These are phyloP conservation scores for Cantharis rustica DNA, from an alignment of 2,888 invertebrate genomes.

Conservation along the genomic window DNA sequence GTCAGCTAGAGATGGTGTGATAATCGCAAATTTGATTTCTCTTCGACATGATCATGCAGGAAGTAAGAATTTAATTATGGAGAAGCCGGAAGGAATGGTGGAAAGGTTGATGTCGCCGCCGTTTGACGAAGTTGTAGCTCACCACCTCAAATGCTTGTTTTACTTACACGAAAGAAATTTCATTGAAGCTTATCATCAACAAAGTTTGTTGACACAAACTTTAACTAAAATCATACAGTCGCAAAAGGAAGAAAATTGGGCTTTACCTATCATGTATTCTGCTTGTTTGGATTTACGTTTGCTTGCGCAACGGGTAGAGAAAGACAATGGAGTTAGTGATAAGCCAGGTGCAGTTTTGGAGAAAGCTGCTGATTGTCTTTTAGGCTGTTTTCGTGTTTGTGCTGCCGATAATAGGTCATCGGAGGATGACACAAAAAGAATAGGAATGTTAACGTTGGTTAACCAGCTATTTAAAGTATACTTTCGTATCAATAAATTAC, in stretches of 20 bases:
- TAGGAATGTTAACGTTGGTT: constrained; percentile 94
- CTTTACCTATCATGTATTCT: constrained; percentile 89
- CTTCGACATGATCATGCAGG: constrained; percentile 74
- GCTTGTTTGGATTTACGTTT: constrained; percentile 87
- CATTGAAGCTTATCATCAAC: constrained; percentile 76
- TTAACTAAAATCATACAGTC: constrained; percentile 83
- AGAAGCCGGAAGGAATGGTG: constrained; percentile 72
- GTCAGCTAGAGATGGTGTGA: constrained; percentile 65
- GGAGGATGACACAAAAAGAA: constrained; percentile 89
- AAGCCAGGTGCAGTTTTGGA: constrained; percentile 78
- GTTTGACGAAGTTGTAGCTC: constrained; percentile 74
- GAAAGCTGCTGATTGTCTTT: constrained; percentile 90
- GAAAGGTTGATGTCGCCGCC: constrained; percentile 73
- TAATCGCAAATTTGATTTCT: constrained; percentile 65
- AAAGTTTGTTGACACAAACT: constrained; percentile 76
- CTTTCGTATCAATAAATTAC: constrained; percentile 82
- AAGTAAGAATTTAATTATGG: constrained; percentile 70
- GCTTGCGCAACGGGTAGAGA: constrained; percentile 82
- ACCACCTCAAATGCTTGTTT: constrained; percentile 73
- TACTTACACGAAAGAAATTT: constrained; percentile 59
- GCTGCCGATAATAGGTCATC: constrained; percentile 92
- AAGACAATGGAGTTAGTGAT: constrained; percentile 58
- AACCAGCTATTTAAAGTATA: constrained; percentile 95
- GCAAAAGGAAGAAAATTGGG: constrained; percentile 96
- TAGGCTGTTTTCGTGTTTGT: constrained; percentile 93